A percentile compares a stretch with the other conserved stretches of the same genome.
phyloP scores from a whole-genome alignment of 2,888 invertebrate species.

The Lepetodrilus schrolli region DNA sequence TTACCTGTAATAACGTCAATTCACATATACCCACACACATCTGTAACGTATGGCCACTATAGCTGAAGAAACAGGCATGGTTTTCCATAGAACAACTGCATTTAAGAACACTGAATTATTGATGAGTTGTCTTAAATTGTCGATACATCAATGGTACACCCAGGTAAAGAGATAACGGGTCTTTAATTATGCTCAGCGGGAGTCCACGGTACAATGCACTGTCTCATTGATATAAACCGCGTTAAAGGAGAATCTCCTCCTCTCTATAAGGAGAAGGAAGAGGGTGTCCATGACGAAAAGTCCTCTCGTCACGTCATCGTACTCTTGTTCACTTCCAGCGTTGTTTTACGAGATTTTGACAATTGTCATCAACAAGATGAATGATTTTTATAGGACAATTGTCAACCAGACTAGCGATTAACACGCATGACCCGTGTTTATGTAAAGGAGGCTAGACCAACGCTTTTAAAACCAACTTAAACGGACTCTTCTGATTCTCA shows the following conservation, averaged over 20 bases:
- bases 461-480: slow-evolving; percentile 4
- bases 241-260: background rate
- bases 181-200: slow-evolving; percentile 1
- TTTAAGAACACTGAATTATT: background rate
- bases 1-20: too few species aligned
- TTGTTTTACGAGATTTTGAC: slow-evolving; percentile 4
- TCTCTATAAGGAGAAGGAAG: background rate
- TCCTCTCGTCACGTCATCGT: background rate
- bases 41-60: too few species aligned
- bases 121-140: background rate
- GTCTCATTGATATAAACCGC: background rate
- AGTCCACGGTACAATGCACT: background rate
- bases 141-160: slow-evolving; percentile 13
- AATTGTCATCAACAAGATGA: too few species aligned
- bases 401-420: slow-evolving; percentile 7
- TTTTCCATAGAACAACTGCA: background rate
- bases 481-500: background rate
- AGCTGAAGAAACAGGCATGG: background rate
- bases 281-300: slow-evolving; percentile 5
- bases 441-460: background rate
- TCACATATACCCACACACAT: too few species aligned
- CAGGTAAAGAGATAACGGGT: background rate
- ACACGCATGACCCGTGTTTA: background rate
- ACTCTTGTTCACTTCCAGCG: background rate
- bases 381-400: too few species aligned